Conservation (phyloP, 2,888 invertebrate genomes). For the Aspidapion aeneum region DNA sequence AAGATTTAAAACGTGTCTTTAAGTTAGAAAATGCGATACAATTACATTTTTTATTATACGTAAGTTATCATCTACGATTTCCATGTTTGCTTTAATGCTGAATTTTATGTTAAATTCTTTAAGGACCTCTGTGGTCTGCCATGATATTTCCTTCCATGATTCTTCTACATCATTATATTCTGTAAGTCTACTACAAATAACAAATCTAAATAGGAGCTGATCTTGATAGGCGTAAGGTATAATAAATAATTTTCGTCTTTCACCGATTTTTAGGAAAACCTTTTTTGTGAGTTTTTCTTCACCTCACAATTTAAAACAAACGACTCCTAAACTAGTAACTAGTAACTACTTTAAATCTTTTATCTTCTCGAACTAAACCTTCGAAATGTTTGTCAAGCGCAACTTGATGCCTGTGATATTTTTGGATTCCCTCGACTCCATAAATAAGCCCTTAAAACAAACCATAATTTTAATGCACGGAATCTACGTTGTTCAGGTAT, state of each 20-base stretch:
- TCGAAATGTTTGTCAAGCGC: conserved; percentile 77
- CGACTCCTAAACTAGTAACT: conserved; percentile 58
- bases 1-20: too few species aligned
- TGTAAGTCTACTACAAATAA: conserved; percentile 71
- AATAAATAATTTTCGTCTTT: conserved; percentile 75
- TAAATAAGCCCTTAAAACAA: conserved; percentile 79
- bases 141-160: conserved; percentile 54
- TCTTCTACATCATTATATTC: conserved; percentile 67
- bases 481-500: conserved; percentile 85
- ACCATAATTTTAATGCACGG: conserved; percentile 91
- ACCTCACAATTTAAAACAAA: conserved; percentile 86
- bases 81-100: neutral
- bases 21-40: too few species aligned
- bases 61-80: neutral
- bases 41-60: neutral
- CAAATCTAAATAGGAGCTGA: conserved; percentile 74
- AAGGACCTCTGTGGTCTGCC: conserved; percentile 19
- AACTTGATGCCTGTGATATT: conserved; percentile 72
- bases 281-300: conserved; percentile 64
- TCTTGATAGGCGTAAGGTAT: conserved; percentile 71
- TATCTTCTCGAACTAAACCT: conserved; percentile 62
- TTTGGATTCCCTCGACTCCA: conserved; percentile 76
- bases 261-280: conserved; percentile 68
- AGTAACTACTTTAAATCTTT: conserved; percentile 70
- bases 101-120: neutral